Base-by-base conservation (phyloP, 2,113 vertebrate genomes). In the Epinephelus lanceolatus region DNA sequence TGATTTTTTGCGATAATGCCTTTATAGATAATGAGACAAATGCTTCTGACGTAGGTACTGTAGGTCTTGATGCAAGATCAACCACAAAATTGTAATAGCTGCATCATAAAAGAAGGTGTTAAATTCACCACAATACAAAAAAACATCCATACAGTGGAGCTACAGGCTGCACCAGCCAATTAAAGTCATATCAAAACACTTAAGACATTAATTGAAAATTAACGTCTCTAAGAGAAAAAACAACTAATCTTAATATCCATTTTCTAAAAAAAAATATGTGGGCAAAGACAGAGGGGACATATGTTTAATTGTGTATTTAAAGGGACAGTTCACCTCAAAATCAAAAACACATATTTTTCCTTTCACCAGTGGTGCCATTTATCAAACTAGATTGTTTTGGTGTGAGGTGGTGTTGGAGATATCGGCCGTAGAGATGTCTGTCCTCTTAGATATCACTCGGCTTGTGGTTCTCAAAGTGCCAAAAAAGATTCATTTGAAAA, bases 1-100 rank as follows among this genome's bases (percentile, higher is more conserved):
- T 69, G 42, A 70, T 73, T 65, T 60, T 6, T 10, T 47, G 15
- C 49, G 18, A 84, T 42, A 55, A 40, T 42, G 8, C 27, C 33
- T 63, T 52, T 15, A 55, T 25, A 51, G 18, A 40, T 66, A 49
- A 42, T 68, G 23, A 79, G 49, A 78, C 37, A 66, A 62, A 77
- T 56, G 11, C 59, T 51, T 42, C 52, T 55, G 33, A 60, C 78
- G 49, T 19, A 47, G 33, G 30, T 63, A 30, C 30, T 30, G 30
- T 30, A 5, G 9, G 19, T 30, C 21, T 12, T 68, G 15, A 14
- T 55, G 23, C 18, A 25, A 45, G 56, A 83, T 30, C 18, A 62
- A 83, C 19, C 12, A 66, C 23, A 51, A 33, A 33, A 49, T n/a
- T 52, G 5, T 56, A 27, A 78, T 47, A 8, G 61, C 47, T 55